Evolutionary conservation across 2,888 invertebrate species (phyloP), one percentile per base, ranked within the genome.

Genomic region (Drosophila tanythrix): DNA sequence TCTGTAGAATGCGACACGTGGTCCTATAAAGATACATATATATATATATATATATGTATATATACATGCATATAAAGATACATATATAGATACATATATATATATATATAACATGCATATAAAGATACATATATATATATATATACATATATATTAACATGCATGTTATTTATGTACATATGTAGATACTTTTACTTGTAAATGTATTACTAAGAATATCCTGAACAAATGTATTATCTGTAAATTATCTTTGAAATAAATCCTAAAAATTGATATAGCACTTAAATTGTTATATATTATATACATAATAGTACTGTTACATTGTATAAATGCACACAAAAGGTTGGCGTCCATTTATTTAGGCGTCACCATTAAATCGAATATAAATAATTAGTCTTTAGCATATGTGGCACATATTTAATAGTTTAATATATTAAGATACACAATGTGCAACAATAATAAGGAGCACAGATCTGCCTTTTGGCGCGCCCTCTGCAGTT

Each of bases 401-500:
- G 13, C 21, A 46, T 7, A 4, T 25, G 21, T 8, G 15, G 15
- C 21, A 46, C 15, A 46, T 25, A 15, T 15, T 2, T 25, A 15
- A 46, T 46, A 25, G 25, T 25, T 27, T 0, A 25, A 15, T 25
- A 8, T 15, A 25, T 25, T 8, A 2, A 46, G 25, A 25, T 25
- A 8, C 7, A 15, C 4, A 25, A 25, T 21, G 15, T 15, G 1
- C 13, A 46, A 15, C 21, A 8, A 21, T 15, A 15, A 46, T 21
- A 11, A 43, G n/a, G 11, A n/a, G 10, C 21, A 21, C 2, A 5
- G 11, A 43, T 8, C 25, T 8, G 25, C 4, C 21, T 29, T 1
- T 43, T 33, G 51, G 40, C 74, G 81, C 78, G 74, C 83, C 81
- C 51, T 51, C 48, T 36, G 10, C 36, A 35, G 35, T 52, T 29